A percentile compares a stretch with the other conserved stretches of the same genome.
Conservation (phyloP, 2,888 invertebrate genomes). For the Apoda limacodes region DNA sequence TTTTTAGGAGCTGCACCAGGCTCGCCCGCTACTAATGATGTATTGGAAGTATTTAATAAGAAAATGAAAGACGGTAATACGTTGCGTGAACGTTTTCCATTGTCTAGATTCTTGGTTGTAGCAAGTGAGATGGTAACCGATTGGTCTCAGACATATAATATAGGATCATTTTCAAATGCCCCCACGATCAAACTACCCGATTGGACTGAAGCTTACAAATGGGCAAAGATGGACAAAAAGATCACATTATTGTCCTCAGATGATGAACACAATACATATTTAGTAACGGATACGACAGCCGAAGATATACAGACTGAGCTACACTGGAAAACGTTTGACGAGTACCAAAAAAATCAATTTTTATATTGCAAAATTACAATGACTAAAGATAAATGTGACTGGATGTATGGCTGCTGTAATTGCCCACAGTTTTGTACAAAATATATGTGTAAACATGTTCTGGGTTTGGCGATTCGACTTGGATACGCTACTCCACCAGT, state of each 20-base stretch:
- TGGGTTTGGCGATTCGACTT: constrained; percentile 13
- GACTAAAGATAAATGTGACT: constrained; percentile 8
- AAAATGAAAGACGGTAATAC: constrained; percentile 14
- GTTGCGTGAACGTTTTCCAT: constrained; percentile 15
- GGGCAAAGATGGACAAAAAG: constrained; percentile 17
- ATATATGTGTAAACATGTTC: constrained; percentile 16
- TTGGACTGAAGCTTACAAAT: constrained; percentile 19
- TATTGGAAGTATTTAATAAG: constrained; percentile 10
- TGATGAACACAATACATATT: constrained; percentile 10
- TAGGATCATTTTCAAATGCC: constrained; percentile 5
- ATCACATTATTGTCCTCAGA: constrained; percentile 10
- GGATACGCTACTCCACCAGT: constrained; percentile 6
- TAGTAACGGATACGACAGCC: constrained; percentile 11
- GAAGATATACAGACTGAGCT: constrained; percentile 8
- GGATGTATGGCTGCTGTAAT: constrained; percentile 13
- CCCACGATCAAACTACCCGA: constrained; percentile 12
- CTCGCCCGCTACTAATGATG: constrained; percentile 16
- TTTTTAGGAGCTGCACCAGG: constrained; percentile 14
- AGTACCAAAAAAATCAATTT: constrained; percentile 15
- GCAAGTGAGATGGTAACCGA: constrained; percentile 17
- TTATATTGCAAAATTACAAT: constrained; percentile 16
- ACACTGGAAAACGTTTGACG: constrained; percentile 15
- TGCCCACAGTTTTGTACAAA: constrained; percentile 16
- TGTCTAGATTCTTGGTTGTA: constrained; percentile 18
- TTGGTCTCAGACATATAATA: constrained; percentile 13